Evolutionary conservation across 1,140 invertebrate species (phyloP).

Genomic region (Chrysopa pallens): DNA sequence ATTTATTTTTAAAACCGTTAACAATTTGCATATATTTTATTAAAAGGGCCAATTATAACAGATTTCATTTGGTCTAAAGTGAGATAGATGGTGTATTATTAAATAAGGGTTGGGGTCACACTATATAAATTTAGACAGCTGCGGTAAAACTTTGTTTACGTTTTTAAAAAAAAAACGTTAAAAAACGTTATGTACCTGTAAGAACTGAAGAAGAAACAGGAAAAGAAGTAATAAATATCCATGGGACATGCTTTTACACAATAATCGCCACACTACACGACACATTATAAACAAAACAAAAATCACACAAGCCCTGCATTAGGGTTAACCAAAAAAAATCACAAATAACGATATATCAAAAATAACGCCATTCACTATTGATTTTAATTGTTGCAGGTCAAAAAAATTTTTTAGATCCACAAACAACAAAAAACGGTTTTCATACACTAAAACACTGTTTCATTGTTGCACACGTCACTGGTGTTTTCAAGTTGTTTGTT

Average conservation of each 20-base stretch:
- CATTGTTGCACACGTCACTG: neutral
- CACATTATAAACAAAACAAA: conserved; percentile 21
- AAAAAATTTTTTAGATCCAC: too few relatives aligned
- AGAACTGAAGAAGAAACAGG: conserved; percentile 21
- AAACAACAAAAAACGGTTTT: too few relatives aligned
- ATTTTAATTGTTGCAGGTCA: neutral
- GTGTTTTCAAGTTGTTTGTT: too few relatives aligned
- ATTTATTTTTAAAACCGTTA: too few relatives aligned
- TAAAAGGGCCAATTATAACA: too few relatives aligned
- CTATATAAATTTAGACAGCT: neutral
- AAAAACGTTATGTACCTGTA: conserved; percentile 18
- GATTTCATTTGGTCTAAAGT: too few relatives aligned
- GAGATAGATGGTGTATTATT: too few relatives aligned
- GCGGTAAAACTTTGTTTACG: neutral
- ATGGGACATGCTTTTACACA: conserved; percentile 28
- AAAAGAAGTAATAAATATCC: conserved; percentile 27
- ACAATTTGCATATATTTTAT: too few relatives aligned
- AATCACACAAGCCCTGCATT: conserved; percentile 2
- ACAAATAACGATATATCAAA: neutral
- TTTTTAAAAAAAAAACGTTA: neutral
- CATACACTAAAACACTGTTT: neutral
- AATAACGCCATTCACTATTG: neutral
- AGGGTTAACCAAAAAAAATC: neutral
- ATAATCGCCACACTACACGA: conserved; percentile 26
- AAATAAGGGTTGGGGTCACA: too few relatives aligned